A percentile compares a stretch with the other conserved stretches of the same genome.
These are phyloP conservation scores for Pangasius macronema DNA, from an alignment of 2,797 vertebrate genomes.

Conservation along the genomic window DNA sequence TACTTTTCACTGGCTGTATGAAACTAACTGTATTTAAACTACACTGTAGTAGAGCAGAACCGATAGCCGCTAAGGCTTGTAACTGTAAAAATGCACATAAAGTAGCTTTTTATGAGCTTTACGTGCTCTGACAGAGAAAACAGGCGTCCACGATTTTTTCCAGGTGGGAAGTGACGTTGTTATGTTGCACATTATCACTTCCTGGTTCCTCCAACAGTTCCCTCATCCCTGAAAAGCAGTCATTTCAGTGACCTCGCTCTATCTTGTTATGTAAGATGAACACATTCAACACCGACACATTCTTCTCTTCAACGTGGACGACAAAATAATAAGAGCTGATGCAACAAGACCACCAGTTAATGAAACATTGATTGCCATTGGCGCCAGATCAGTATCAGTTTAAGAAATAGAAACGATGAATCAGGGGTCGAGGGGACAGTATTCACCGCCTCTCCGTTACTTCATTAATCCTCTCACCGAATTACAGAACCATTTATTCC, in stretches of 20 bases:
- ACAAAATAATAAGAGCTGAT: background rate
- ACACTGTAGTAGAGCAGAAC: background rate
- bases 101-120: background rate
- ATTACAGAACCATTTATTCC: conserved; percentile 61
- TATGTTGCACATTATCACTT: background rate
- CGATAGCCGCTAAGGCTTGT: too few species aligned
- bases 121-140: background rate
- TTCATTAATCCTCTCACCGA: conserved; percentile 42
- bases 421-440: background rate
- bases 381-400: conserved; percentile 9
- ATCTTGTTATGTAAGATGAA: conserved; percentile 6
- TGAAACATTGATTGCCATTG: background rate
- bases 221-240: background rate
- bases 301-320: background rate
- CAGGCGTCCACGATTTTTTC: background rate
- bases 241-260: too few species aligned
- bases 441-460: conserved; percentile 35
- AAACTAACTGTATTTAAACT: too few species aligned
- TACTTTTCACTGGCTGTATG: background rate
- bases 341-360: background rate
- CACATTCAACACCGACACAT: background rate
- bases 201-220: background rate
- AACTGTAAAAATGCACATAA: too few species aligned
- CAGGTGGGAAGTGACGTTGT: background rate
- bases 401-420: conserved; percentile 24